These are phyloP conservation scores for Xanthorhoe designata DNA, from an alignment of 2,888 invertebrate genomes.

Conservation along the genomic window DNA sequence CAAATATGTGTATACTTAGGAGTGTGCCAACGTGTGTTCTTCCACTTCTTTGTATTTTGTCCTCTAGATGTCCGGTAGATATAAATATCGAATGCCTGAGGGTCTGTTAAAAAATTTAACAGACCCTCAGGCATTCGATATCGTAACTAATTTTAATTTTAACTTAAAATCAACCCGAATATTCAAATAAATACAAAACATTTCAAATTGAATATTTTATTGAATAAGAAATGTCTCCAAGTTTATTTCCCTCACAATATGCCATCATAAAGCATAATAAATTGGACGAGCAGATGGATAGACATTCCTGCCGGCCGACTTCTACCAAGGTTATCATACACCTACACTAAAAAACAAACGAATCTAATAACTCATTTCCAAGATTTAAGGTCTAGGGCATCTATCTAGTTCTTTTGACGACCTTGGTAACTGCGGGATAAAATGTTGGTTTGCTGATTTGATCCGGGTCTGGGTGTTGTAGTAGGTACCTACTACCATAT, in stretches of 20 bases:
- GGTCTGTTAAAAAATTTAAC: no score
- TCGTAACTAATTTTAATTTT: no score
- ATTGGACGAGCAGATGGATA: slow-evolving; percentile 51
- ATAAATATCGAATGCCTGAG: no score
- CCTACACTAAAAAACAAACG: slow-evolving; percentile 54
- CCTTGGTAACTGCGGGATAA: neutral
- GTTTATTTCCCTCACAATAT: slow-evolving; percentile 53
- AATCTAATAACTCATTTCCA: slow-evolving; percentile 27
- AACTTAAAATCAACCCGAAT: no score
- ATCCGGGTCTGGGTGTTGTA: no score
- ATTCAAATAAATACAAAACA: no score
- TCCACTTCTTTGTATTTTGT: no score
- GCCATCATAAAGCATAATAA: slow-evolving; percentile 55
- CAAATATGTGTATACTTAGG: no score
- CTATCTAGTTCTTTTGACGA: neutral
- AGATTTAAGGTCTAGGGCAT: slow-evolving; percentile 32
- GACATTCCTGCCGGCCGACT: slow-evolving; percentile 65
- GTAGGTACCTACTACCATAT: no score
- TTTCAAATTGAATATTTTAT: neutral
- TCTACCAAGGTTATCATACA: slow-evolving; percentile 64
- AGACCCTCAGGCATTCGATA: no score
- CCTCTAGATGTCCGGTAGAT: no score
- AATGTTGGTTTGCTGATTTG: neutral
- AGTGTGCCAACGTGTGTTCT: no score
- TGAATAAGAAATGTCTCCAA: slow-evolving; percentile 12